phyloP scores from a whole-genome alignment of 2,888 invertebrate species.

The Zygothrica quintamaculata region DNA sequence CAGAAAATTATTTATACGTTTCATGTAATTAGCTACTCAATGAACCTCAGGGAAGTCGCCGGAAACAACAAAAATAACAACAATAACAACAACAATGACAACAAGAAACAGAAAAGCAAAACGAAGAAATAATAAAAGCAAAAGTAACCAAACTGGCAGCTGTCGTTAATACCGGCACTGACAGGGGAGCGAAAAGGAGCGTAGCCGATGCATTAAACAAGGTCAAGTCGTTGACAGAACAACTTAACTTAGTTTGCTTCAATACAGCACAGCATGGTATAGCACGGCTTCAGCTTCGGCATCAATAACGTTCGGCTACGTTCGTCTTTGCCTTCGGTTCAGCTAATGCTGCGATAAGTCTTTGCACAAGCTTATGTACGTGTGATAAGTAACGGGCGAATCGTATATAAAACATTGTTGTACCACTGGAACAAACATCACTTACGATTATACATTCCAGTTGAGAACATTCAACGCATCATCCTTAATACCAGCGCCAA shows the following conservation, averaged over 20 bases:
- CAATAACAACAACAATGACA: slow-evolving; percentile 28
- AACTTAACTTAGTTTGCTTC: slow-evolving; percentile 14
- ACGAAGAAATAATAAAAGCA: too few relatives aligned
- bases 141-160: slow-evolving; percentile 72
- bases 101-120: too few relatives aligned
- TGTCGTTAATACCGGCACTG: slow-evolving; percentile 54
- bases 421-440: slow-evolving; percentile 48
- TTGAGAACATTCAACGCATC: slow-evolving; percentile 16
- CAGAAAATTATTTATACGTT: slow-evolving; percentile 37
- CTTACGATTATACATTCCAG: slow-evolving; percentile 51
- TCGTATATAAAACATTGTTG: slow-evolving; percentile 69
- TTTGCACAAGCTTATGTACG: slow-evolving; percentile 45
- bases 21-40: slow-evolving; percentile 76
- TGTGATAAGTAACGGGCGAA: slow-evolving; percentile 52
- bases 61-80: slow-evolving; percentile 11
- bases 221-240: slow-evolving; percentile 53
- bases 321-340: not conserved
- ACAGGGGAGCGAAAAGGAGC: slow-evolving; percentile 49
- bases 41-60: slow-evolving; percentile 73
- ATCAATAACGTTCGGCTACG: too few relatives aligned
- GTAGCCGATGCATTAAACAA: slow-evolving; percentile 53
- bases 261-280: too few relatives aligned
- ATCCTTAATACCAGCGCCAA: not conserved
- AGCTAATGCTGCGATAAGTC: slow-evolving; percentile 63
- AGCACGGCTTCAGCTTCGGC: too few relatives aligned